Conservation (phyloP, 2,113 vertebrate genomes). For the Polypterus bichir region DNA sequence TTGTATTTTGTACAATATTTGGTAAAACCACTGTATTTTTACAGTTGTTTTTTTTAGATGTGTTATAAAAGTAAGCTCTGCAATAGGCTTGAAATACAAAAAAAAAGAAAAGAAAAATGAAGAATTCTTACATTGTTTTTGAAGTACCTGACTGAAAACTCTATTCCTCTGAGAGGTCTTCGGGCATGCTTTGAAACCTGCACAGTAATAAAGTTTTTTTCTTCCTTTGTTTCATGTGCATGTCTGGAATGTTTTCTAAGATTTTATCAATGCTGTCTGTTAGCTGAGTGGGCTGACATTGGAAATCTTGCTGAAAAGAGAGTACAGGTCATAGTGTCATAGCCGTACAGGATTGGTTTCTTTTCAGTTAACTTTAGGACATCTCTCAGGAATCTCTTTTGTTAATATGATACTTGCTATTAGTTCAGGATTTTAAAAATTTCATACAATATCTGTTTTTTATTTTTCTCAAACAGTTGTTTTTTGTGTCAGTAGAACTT, state of each 20-base stretch:
- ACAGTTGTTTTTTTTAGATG: too few relatives aligned
- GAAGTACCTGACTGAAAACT: constrained; percentile 27
- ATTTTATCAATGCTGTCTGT: constrained; percentile 47
- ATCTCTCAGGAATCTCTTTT: too few relatives aligned
- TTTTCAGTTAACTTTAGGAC: too few relatives aligned
- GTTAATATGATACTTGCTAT: too few relatives aligned
- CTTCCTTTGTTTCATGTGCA: constrained; percentile 47
- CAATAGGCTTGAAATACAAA: background rate
- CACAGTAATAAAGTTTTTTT: constrained; percentile 31
- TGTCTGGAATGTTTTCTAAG: constrained; percentile 54
- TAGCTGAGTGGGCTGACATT: constrained; percentile 39
- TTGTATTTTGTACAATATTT: too few relatives aligned
- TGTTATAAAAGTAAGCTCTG: too few relatives aligned
- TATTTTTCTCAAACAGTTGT: too few relatives aligned
- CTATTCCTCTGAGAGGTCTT: constrained; percentile 30
- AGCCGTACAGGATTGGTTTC: too few relatives aligned
- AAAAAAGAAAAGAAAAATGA: constrained; percentile 11
- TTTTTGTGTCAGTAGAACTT: too few relatives aligned
- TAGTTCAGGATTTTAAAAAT: too few relatives aligned
- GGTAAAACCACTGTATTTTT: too few relatives aligned
- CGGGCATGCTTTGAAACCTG: constrained; percentile 30
- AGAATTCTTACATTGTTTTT: constrained; percentile 30
- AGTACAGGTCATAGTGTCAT: constrained; percentile 8
- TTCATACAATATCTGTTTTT: too few relatives aligned
- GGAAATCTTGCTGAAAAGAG: constrained; percentile 26